Percentiles rank a stretch among this genome's conserved stretches.
Evolutionary conservation across 2,113 vertebrate genomes (phyloP).

Genomic region (Gallinago media): DNA sequence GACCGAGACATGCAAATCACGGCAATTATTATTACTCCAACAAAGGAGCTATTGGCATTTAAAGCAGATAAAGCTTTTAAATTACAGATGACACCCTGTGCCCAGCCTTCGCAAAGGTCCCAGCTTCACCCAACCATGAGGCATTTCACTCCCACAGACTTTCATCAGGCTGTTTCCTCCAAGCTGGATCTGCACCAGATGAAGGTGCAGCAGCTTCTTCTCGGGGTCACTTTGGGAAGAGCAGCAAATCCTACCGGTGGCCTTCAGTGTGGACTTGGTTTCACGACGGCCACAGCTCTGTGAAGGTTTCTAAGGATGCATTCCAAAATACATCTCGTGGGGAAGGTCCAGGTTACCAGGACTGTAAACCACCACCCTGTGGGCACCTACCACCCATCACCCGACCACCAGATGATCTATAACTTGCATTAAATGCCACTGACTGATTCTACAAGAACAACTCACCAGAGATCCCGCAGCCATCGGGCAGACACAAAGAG

Average conservation of each 20-base stretch:
- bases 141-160: not conserved
- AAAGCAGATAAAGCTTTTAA: conserved; percentile 25
- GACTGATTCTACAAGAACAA: not conserved
- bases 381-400: not conserved
- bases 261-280: fast-evolving
- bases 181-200: not conserved
- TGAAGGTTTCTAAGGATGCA: not conserved
- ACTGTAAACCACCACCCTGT: not conserved
- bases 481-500: not conserved
- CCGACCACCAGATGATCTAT: fast-evolving
- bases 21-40: conserved; percentile 21
- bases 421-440: not conserved
- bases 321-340: not conserved
- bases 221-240: not conserved
- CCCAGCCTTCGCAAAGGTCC: not conserved
- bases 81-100: conserved; percentile 22
- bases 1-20: conserved; percentile 21
- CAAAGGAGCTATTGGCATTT: conserved; percentile 44
- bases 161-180: not conserved
- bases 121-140: not conserved
- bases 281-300: not conserved
- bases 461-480: not conserved
- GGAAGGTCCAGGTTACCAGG: not conserved
- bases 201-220: fast-evolving
- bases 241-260: not conserved